Conservation (phyloP, 2,888 invertebrate genomes). For the Archaeoteleia sp. region DNA sequence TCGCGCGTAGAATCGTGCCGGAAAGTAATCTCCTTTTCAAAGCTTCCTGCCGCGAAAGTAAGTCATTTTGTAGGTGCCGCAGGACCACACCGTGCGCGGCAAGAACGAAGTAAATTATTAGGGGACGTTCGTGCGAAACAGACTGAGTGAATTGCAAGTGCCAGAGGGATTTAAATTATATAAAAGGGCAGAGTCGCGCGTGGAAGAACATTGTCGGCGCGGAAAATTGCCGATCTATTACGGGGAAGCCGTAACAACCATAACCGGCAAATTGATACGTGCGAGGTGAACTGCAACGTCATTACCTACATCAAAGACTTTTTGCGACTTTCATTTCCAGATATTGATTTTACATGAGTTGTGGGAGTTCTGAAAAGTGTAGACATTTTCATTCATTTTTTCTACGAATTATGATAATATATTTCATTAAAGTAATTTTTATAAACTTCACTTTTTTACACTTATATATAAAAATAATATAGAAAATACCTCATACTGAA, state of each 20-base stretch:
- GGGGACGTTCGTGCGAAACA: constrained; percentile 12
- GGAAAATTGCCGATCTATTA: constrained; percentile 8
- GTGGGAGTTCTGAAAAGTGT: no score
- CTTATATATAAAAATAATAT: no score
- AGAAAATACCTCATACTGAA: no score
- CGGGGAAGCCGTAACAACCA: constrained; percentile 5
- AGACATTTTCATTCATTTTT: no score
- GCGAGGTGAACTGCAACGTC: not conserved
- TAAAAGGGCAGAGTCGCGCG: constrained; percentile 7
- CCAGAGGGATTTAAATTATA: constrained; percentile 11
- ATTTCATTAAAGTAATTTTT: no score
- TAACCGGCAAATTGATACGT: constrained; percentile 10
- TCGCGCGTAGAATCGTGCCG: constrained; percentile 15
- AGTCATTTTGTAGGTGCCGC: constrained; percentile 19
- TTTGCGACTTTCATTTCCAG: not conserved
- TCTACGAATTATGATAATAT: no score
- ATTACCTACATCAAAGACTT: not conserved
- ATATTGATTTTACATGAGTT: no score
- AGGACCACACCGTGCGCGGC: constrained; percentile 7
- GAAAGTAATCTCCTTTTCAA: constrained; percentile 24
- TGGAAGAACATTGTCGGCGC: constrained; percentile 4
- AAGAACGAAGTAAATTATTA: constrained; percentile 17
- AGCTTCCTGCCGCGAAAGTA: constrained; percentile 12
- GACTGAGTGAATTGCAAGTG: constrained; percentile 15
- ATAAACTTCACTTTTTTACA: no score